Evolutionary conservation across 2,888 invertebrate genomes (phyloP).

Genomic region (Acleris emargana): DNA sequence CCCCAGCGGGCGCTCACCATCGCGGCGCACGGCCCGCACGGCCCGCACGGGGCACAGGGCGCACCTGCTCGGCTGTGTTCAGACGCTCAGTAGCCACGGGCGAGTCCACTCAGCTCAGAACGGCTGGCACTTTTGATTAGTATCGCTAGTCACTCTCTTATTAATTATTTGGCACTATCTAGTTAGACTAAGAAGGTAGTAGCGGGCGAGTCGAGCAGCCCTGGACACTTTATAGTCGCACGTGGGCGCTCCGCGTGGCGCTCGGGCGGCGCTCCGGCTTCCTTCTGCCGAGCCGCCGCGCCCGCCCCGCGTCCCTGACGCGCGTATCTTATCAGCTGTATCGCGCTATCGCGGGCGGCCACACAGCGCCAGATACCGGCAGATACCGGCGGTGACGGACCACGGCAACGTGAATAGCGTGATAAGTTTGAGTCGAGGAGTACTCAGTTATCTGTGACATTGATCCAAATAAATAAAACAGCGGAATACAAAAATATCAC

Average conservation of each 20-base stretch:
- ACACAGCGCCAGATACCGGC: not conserved
- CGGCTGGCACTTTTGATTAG: too few relatives aligned
- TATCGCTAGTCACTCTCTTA: too few relatives aligned
- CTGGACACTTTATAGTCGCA: too few relatives aligned
- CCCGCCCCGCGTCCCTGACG: constrained; percentile 7
- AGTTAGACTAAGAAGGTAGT: too few relatives aligned
- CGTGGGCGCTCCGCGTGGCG: not conserved
- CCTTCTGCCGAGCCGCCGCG: constrained; percentile 5
- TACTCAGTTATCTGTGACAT: not conserved
- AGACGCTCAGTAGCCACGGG: not conserved
- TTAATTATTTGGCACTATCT: too few relatives aligned
- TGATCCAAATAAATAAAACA: constrained; percentile 39
- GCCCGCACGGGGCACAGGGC: not conserved
- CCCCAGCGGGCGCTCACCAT: constrained; percentile 24
- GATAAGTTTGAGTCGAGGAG: too few relatives aligned
- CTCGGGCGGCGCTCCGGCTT: constrained; percentile 2
- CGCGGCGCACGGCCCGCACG: not conserved
- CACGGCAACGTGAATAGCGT: too few relatives aligned
- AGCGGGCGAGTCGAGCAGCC: not conserved
- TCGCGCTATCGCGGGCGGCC: constrained; percentile 16
- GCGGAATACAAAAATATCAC: constrained; percentile 62
- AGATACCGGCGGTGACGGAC: too few relatives aligned
- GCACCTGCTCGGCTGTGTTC: not conserved
- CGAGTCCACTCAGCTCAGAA: not conserved
- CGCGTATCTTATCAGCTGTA: constrained; percentile 30